These are phyloP conservation scores for Maniola hyperantus DNA, from an alignment of 2,888 invertebrate species.

Conservation along the genomic window DNA sequence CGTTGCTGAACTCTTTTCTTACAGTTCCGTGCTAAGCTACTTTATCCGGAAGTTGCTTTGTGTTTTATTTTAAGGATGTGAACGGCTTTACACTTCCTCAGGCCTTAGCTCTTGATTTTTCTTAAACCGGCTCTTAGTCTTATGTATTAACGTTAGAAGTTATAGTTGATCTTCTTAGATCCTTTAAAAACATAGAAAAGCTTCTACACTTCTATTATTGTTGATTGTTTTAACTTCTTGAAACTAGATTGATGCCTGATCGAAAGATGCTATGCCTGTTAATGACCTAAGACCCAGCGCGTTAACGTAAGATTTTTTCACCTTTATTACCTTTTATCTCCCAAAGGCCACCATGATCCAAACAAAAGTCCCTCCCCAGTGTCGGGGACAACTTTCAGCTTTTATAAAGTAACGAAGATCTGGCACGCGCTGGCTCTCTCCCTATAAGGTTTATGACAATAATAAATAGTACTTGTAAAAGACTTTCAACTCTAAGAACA, in stretches of 20 bases:
- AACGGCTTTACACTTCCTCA: constrained; percentile 10
- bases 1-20: constrained; percentile 47
- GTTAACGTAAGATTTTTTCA: too few relatives aligned
- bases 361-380: too few relatives aligned
- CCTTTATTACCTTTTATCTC: too few relatives aligned
- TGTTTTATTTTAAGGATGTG: constrained; percentile 33
- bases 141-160: neutral
- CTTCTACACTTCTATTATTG: too few relatives aligned
- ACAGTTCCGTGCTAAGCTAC: constrained; percentile 40
- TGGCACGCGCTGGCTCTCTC: too few relatives aligned
- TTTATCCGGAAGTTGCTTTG: constrained; percentile 36
- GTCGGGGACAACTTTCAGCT: too few relatives aligned
- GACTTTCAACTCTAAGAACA: neutral
- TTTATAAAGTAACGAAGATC: too few relatives aligned
- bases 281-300: too few relatives aligned
- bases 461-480: neutral
- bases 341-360: too few relatives aligned
- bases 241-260: neutral
- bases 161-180: neutral
- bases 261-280: neutral
- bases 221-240: neutral
- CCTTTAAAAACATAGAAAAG: neutral
- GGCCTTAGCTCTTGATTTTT: neutral
- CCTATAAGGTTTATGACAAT: neutral
- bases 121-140: neutral